Evolutionary conservation across 1,140 invertebrate genomes (phyloP), one percentile per base, ranked within the genome.

Genomic region (Listronotus oregonensis): DNA sequence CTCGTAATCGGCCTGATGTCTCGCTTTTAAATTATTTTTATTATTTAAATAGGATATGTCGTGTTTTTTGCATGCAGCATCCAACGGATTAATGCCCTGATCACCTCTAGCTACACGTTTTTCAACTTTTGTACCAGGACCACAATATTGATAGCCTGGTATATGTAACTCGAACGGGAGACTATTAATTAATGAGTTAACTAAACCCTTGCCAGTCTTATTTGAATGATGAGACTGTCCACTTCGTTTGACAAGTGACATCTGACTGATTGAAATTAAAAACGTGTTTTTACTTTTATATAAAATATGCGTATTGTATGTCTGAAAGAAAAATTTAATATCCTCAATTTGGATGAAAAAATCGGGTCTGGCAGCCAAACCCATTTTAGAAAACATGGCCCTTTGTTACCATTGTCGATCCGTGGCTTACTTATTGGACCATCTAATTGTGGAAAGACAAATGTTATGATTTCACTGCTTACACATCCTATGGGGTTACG

Each of bases 1-100:
- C 57, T 70, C 32, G 63, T 72, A 67, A 74, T 82, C 80, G 15
- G 80, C 81, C 65, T 66, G 61, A 44, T 71, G 72, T 71, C 81
- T 70, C 27, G 67, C 63, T 15, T 56, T 18, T 54, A 79, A 58
- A 72, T 80, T 67, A 42, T 74, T 74, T 42, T 14, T 14, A 49
- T 69, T 70, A 60, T 79, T 60, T 0, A 70, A 69, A 27, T 73
- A 75, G 32, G 61, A 60, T 42, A 74, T 71, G 50, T 75, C 69
- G 61, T 75, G 74, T 15, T 62, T 32, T 60, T 64, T 69, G 51
- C 72, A 75, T 21, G 72, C 65, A 31, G 46, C 39, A 59, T 74
- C 73, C 27, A 75, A 64, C 15, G 42, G 31, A 68, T 75, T 75
- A 15, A 75, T 67, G 21, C 70, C 72, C 0, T 14, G 31, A 63